Conservation (phyloP, 1,140 invertebrate genomes). For the Acromyrmex heyeri region DNA sequence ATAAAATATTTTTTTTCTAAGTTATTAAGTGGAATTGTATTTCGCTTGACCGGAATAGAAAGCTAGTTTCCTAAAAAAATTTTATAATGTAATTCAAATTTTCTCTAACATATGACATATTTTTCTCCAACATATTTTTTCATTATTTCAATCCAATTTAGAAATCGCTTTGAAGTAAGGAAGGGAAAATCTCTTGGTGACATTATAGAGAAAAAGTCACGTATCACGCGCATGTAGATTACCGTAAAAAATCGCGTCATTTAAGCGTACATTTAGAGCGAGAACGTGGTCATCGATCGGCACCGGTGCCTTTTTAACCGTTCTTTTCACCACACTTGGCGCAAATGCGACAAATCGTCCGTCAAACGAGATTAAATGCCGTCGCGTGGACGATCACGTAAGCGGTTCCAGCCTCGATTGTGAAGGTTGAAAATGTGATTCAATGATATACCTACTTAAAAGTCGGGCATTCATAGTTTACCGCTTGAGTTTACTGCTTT, state of each 20-base stretch:
- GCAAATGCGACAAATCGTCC: constrained; percentile 69
- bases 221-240: background rate
- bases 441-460: background rate
- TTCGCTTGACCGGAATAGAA: background rate
- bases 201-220: background rate
- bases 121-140: background rate
- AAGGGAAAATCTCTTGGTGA: background rate
- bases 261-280: constrained; percentile 27
- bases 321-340: constrained; percentile 45
- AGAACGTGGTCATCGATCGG: constrained; percentile 38
- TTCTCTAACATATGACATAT: background rate
- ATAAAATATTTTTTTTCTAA: background rate
- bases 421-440: constrained; percentile 37
- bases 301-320: constrained; percentile 37
- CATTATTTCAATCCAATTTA: background rate
- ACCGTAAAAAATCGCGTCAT: constrained; percentile 25
- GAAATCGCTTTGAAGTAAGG: background rate
- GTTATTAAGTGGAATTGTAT: background rate
- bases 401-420: constrained; percentile 31
- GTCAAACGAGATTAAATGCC: constrained; percentile 68
- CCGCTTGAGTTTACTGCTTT: background rate
- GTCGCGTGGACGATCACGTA: constrained; percentile 37
- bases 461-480: background rate
- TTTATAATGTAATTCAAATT: background rate
- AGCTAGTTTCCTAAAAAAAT: background rate